Conservation (phyloP, 1,140 invertebrate genomes). For the Sitobion miscanthi region DNA sequence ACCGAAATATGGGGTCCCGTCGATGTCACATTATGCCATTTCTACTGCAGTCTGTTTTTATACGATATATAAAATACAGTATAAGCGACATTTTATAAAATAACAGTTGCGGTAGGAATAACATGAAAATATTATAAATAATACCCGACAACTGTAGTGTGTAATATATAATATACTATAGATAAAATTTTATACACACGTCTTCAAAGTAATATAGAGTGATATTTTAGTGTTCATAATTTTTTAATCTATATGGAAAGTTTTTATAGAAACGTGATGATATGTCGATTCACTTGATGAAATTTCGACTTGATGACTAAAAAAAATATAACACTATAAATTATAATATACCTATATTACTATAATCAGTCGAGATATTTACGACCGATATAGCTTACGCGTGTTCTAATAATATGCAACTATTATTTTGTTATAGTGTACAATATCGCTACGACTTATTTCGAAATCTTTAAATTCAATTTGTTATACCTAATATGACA, state of each 20-base stretch:
- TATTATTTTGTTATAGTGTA: background rate
- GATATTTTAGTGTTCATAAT: background rate
- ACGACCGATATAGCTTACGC: background rate
- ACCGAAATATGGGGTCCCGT: background rate
- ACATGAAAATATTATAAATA: background rate
- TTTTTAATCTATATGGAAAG: background rate
- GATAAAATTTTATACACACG: background rate
- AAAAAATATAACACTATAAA: background rate
- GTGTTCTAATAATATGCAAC: background rate
- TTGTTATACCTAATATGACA: background rate
- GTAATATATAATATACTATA: background rate
- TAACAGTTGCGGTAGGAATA: background rate
- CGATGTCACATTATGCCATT: background rate
- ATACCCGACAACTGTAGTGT: background rate
- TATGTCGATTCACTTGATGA: constrained; percentile 4
- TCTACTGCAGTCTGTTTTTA: background rate
- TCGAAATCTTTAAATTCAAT: background rate
- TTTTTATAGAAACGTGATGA: constrained; percentile 22
- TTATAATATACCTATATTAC: background rate
- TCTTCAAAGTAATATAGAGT: background rate
- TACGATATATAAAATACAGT: background rate
- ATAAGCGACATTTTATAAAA: background rate
- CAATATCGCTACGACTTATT: background rate
- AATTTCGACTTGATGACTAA: background rate
- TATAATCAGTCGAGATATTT: constrained; percentile 20